Percentiles rank a stretch among this genome's conserved stretches.
Evolutionary conservation across 2,888 invertebrate genomes (phyloP).

Genomic region (Pegoplata infirma): DNA sequence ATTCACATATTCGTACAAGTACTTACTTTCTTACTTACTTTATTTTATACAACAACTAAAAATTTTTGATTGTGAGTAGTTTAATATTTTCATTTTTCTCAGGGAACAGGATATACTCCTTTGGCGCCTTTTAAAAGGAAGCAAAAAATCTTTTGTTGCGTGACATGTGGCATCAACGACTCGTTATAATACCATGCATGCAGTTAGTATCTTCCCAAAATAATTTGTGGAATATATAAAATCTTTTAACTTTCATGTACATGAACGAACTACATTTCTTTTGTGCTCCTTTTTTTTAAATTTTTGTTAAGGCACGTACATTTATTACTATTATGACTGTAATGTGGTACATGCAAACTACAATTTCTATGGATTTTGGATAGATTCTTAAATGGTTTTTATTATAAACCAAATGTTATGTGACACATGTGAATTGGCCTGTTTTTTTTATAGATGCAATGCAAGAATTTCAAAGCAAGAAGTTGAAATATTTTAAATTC

Average conservation of each 20-base stretch:
- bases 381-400: constrained; percentile 25
- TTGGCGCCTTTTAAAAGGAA: constrained; percentile 21
- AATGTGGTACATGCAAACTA: constrained; percentile 70
- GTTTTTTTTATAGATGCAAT: not conserved
- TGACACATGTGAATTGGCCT: constrained; percentile 27
- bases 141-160: constrained; percentile 44
- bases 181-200: constrained; percentile 65
- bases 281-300: constrained; percentile 26
- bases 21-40: too few relatives aligned
- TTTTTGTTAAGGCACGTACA: constrained; percentile 67
- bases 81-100: too few relatives aligned
- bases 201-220: constrained; percentile 36
- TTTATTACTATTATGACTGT: constrained; percentile 73
- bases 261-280: constrained; percentile 17
- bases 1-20: not conserved
- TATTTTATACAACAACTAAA: too few relatives aligned
- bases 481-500: too few relatives aligned
- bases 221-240: constrained; percentile 37
- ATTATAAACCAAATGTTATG: not conserved
- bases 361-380: constrained; percentile 4
- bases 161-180: constrained; percentile 63
- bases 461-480: not conserved
- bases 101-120: constrained; percentile 14
- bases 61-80: too few relatives aligned
- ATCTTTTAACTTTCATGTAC: constrained; percentile 42